Conservation (phyloP, 2,797 vertebrate species). For the Acrocephalus scirpaceus region DNA sequence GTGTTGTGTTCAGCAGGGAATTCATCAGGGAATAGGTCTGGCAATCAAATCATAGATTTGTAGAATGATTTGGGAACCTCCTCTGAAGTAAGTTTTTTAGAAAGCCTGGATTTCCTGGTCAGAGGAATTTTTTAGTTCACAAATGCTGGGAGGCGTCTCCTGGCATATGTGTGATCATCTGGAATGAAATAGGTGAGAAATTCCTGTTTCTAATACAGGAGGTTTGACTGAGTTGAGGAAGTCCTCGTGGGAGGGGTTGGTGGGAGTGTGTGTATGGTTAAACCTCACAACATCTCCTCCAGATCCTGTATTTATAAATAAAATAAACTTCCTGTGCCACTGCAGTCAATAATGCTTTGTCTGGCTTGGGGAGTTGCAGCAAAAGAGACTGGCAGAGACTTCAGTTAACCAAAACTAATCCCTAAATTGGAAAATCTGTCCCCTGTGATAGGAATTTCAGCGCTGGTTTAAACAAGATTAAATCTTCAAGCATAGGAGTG, state of each 20-base stretch:
- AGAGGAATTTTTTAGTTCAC: neutral
- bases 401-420: neutral
- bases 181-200: neutral
- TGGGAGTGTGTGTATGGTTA: neutral
- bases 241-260: neutral
- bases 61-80: neutral
- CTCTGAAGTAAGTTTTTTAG: neutral
- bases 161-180: neutral
- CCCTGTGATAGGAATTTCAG: neutral
- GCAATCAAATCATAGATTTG: neutral
- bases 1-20: neutral
- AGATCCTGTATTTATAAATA: neutral
- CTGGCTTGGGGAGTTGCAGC: neutral
- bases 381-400: neutral
- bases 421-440: neutral
- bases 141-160: neutral
- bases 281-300: neutral
- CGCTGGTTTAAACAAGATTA: neutral
- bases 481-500: neutral
- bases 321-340: neutral
- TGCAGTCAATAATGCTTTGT: neutral
- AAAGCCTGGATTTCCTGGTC: neutral
- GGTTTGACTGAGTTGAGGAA: neutral
- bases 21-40: neutral
- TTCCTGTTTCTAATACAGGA: neutral